Evolutionary conservation across 2,113 vertebrate genomes (phyloP), one percentile per base, ranked within the genome.

Genomic region (Rhinolophus sinicus): DNA sequence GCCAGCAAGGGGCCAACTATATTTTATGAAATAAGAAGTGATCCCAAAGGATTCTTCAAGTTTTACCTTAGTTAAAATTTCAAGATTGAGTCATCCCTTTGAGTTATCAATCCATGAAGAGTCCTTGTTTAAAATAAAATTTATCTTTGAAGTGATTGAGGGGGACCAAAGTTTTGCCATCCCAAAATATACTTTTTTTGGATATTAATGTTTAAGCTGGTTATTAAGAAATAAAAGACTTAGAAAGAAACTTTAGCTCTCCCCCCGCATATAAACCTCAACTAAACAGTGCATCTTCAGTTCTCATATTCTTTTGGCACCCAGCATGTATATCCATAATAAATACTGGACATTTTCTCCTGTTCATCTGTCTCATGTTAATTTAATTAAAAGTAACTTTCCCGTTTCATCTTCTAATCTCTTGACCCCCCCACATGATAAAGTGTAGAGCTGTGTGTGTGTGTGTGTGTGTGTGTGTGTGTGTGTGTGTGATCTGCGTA

Each of bases 61-160:
- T 75, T 97, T 94, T 78, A 78, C 7, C 5, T 76, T 12, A 70
- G 18, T 81, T 88, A 90, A 77, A 97, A 40, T 28, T 95, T 14
- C 5, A 50, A 54, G 21, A 33, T 76, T 81, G 16, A 64, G 14
- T n/a, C 38, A 78, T 35, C 50, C 33, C 0, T 64, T 50, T 81
- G 60, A 35, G 14, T 40, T 80, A n/a, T 60, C 2, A 40, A 3
- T 81, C 90, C 6, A 35, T 52, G 10, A 84, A 76, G 16, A 83
- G n/a, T 44, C 8, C 14, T 24, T 33, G 33, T 73, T 84, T 67
- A 62, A 69, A 91, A 38, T 70, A 8, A 87, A 89, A 82, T 72
- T 80, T 78, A 7, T 78, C 15, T 85, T 26, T 76, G 10, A 82
- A 92, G 13, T 58, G 8, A 64, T 47, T 64, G 58, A 83, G 11